A percentile compares a stretch with the other conserved stretches of the same genome.
These are phyloP conservation scores for Oxyteleia sp. DNA, from an alignment of 2,888 invertebrate genomes.

Conservation along the genomic window DNA sequence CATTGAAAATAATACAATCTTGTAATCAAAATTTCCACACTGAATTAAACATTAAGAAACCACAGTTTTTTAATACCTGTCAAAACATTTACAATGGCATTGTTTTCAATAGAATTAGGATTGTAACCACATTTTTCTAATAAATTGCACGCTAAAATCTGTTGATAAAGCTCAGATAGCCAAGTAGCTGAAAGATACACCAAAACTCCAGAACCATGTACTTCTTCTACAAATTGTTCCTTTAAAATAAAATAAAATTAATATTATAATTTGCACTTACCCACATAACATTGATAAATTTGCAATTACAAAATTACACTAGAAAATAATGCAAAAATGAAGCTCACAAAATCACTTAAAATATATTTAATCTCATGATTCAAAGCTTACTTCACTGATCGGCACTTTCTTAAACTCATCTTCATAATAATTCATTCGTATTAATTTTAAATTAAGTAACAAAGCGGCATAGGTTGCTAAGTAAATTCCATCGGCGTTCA, in stretches of 20 bases:
- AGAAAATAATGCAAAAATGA: no score
- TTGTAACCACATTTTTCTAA: constrained; percentile 91
- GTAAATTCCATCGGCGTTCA: constrained; percentile 98
- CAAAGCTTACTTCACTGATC: constrained; percentile 88
- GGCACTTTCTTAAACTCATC: constrained; percentile 87
- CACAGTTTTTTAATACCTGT: constrained; percentile 91
- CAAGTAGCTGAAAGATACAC: constrained; percentile 97
- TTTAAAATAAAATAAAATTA: no score
- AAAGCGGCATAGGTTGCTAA: constrained; percentile 96
- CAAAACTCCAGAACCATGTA: constrained; percentile 96
- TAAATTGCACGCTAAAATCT: constrained; percentile 92
- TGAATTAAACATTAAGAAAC: no score
- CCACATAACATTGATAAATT: no score
- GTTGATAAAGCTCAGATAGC: constrained; percentile 97
- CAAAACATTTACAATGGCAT: constrained; percentile 92
- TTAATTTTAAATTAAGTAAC: constrained; percentile 93
- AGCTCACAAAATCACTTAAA: no score
- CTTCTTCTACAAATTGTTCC: constrained; percentile 96
- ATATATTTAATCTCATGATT: no score
- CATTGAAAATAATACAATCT: not conserved
- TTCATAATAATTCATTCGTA: constrained; percentile 92
- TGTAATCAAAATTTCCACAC: not conserved
- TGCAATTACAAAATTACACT: no score
- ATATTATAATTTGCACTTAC: no score
- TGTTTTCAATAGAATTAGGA: constrained; percentile 89